Evolutionary conservation across 92 coral and sea anemone genomes (phyloP), one percentile per base, ranked within the genome.

Genomic region (Metridium senile): DNA sequence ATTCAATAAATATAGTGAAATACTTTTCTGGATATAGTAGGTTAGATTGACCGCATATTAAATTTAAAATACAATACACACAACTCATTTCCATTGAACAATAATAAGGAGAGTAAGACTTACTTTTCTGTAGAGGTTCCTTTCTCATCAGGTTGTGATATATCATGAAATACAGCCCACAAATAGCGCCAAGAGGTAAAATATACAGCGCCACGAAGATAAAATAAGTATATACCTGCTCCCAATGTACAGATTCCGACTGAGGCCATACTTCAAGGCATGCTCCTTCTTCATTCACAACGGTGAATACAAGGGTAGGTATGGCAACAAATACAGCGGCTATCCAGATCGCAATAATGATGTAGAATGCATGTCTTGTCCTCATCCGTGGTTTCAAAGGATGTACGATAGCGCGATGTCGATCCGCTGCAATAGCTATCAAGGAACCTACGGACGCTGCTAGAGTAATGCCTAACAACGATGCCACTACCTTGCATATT

Each of bases 381-480:
- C 90, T 78, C 74, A 92, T 89, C 81, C 90, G 74, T 56, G 87
- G 86, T 21, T 76, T 90, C 29, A 89, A 72, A 17, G 97, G 97
- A 69, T 90, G 94, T n/a, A 92, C 97, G 46, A 92, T 89, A 2
- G 93, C 88, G 53, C 93, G 78, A 72, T 85, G 81, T 35, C 97
- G 88, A 59, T 92, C 97, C n/a, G 82, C 78, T 8, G 97, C 93
- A 25, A 92, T 92, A 23, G 91, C 97, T 22, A 89, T 80, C 18
- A 92, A 76, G 18, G 97, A 90, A 13, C 97, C 97, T 1, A 89
- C 91, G 0, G 93, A 89, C 26, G 93, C 89, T 18, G 82, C 74
- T 19, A 92, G 26, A 1, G 97, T 89, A 1, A 92, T 71, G 7
- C 87, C 97, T 23, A 82, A 85, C 32, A 89, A 31, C 46, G 68